A percentile compares a stretch with the other conserved stretches of the same genome.
phyloP scores from a whole-genome alignment of 1,140 invertebrate species.

The Muscidifurax raptorellus region DNA sequence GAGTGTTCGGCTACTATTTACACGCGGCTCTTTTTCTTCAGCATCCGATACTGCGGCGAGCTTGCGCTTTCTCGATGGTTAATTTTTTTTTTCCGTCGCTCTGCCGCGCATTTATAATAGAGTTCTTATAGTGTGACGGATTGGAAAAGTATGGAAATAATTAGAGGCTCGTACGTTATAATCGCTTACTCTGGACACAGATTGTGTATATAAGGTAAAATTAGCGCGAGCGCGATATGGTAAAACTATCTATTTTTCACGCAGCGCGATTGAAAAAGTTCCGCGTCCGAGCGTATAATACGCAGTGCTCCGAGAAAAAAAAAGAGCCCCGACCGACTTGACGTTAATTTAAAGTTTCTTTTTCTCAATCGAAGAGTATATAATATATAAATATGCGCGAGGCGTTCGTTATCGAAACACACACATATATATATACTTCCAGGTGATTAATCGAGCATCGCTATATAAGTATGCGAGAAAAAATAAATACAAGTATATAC shows the following conservation, averaged over 20 bases:
- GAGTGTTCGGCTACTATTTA: not conserved
- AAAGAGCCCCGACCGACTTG: not conserved
- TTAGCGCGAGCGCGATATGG: too few species aligned
- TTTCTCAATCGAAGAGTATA: not conserved
- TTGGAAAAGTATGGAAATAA: too few species aligned
- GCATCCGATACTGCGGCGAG: not conserved
- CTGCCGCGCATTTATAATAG: too few species aligned
- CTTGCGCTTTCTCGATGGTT: not conserved
- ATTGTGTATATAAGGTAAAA: too few species aligned
- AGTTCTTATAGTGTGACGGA: too few species aligned
- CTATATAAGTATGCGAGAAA: not conserved
- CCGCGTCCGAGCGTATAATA: too few species aligned
- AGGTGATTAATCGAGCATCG: not conserved
- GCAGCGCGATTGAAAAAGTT: too few species aligned
- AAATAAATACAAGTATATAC: not conserved
- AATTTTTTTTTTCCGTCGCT: not conserved
- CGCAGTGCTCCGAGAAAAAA: not conserved
- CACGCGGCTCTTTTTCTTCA: not conserved
- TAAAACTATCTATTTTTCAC: too few species aligned
- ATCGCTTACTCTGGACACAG: too few species aligned
- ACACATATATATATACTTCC: too few species aligned
- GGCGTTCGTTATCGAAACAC: not conserved
- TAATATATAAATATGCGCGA: too few species aligned
- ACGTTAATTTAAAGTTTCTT: not conserved
- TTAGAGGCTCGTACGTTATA: too few species aligned